A percentile compares a stretch with the other conserved stretches of the same genome.
Conservation (phyloP, 2,888 invertebrate species). For the Thymelicus lineola region DNA sequence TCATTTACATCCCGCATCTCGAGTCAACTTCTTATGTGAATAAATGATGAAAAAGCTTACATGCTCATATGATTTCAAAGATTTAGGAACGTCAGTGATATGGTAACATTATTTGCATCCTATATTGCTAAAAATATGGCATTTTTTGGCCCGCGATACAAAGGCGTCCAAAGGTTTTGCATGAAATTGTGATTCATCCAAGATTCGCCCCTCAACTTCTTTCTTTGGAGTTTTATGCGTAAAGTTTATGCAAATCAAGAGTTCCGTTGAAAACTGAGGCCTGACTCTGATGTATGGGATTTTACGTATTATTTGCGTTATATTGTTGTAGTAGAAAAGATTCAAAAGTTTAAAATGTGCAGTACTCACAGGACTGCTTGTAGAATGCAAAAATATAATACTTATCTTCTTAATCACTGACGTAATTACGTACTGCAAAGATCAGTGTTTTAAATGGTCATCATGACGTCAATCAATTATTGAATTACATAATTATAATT, state of each 20-base stretch:
- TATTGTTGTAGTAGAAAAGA: no score
- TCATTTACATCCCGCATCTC: background rate
- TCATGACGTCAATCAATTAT: no score
- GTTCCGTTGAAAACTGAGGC: slow-evolving; percentile 26
- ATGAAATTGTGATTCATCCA: slow-evolving; percentile 29
- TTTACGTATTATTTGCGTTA: slow-evolving; percentile 6
- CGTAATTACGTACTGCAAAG: no score
- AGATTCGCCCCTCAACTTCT: slow-evolving; percentile 29
- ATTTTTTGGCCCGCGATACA: background rate
- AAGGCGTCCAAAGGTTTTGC: slow-evolving; percentile 22
- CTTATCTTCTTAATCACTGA: no score
- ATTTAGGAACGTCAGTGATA: background rate
- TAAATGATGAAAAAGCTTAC: background rate
- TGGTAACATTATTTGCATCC: background rate
- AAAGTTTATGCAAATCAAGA: slow-evolving; percentile 36
- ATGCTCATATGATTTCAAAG: background rate
- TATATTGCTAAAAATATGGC: background rate
- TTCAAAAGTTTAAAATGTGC: no score
- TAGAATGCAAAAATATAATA: no score
- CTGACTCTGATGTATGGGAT: slow-evolving; percentile 22
- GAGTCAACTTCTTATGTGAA: background rate
- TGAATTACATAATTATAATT: no score
- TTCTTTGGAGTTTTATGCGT: slow-evolving; percentile 32
- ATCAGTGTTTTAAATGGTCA: no score
- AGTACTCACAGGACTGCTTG: no score